phyloP scores from a whole-genome alignment of 2,113 vertebrate genomes.

The Gasterosteus aculeatus region DNA sequence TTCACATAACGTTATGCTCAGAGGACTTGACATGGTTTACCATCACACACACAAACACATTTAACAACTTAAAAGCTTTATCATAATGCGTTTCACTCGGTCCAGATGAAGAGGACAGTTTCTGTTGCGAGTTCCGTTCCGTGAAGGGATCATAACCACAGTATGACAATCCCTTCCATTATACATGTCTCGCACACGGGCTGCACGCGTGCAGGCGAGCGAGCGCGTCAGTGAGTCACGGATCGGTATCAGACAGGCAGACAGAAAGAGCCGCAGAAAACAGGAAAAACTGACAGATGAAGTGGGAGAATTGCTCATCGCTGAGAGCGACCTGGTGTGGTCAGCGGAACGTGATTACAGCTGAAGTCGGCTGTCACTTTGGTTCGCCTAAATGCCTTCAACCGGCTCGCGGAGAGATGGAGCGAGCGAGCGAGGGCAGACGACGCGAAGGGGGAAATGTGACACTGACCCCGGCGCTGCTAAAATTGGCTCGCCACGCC shows the following conservation, averaged over 20 bases:
- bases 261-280: constrained; percentile 28
- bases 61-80: not conserved
- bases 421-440: constrained; percentile 37
- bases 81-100: not conserved
- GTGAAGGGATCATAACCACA: not conserved
- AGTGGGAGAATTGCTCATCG: constrained; percentile 53
- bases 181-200: constrained; percentile 36
- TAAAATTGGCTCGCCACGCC: constrained; percentile 67
- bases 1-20: not conserved
- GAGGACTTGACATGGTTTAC: not conserved
- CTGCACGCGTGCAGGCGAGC: constrained; percentile 53
- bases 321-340: constrained; percentile 68
- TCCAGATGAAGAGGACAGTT: not conserved
- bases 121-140: not conserved
- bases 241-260: constrained; percentile 47
- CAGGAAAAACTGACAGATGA: constrained; percentile 33
- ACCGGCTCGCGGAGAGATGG: constrained; percentile 42
- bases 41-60: not conserved
- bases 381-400: constrained; percentile 60
- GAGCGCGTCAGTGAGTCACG: constrained; percentile 65
- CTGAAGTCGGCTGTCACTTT: constrained; percentile 76
- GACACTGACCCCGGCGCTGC: constrained; percentile 55
- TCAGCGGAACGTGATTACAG: constrained; percentile 74
- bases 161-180: constrained; percentile 40
- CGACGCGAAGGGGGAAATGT: constrained; percentile 51